These are phyloP conservation scores for Plemyria rubiginata DNA, from an alignment of 2,888 invertebrate genomes.

Conservation along the genomic window DNA sequence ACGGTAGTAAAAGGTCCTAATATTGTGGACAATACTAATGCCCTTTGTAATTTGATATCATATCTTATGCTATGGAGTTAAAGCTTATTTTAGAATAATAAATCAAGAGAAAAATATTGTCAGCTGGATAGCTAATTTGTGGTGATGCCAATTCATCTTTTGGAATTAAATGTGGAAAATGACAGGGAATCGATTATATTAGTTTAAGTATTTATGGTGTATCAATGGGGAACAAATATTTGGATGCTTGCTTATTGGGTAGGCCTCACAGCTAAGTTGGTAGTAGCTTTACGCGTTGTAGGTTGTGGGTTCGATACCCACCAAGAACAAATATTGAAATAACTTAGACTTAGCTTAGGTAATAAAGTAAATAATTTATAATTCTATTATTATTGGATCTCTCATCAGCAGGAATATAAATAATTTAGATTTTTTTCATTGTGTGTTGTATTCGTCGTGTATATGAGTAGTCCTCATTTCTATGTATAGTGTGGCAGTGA, in stretches of 20 bases:
- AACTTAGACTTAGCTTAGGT: too few species aligned
- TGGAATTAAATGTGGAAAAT: slow-evolving; percentile 63
- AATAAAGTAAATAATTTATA: too few species aligned
- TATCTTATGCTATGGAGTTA: slow-evolving; percentile 20
- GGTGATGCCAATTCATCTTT: slow-evolving; percentile 73
- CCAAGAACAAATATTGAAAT: too few species aligned
- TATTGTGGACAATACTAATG: slow-evolving; percentile 25
- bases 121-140: slow-evolving; percentile 68
- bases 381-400: too few species aligned
- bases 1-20: slow-evolving; percentile 29
- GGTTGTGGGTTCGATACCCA: too few species aligned
- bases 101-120: slow-evolving; percentile 42
- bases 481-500: too few species aligned
- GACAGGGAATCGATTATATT: slow-evolving; percentile 64
- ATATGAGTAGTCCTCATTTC: too few species aligned
- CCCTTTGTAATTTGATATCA: slow-evolving; percentile 12
- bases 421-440: too few species aligned
- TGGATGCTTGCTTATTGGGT: slow-evolving; percentile 27
- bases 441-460: too few species aligned
- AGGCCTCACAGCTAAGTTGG: too few species aligned
- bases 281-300: too few species aligned
- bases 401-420: too few species aligned
- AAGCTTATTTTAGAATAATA: slow-evolving; percentile 36
- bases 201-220: slow-evolving; percentile 44
- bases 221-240: slow-evolving; percentile 46